Conservation (phyloP, 2,113 vertebrate species). For the Cettia cetti region DNA sequence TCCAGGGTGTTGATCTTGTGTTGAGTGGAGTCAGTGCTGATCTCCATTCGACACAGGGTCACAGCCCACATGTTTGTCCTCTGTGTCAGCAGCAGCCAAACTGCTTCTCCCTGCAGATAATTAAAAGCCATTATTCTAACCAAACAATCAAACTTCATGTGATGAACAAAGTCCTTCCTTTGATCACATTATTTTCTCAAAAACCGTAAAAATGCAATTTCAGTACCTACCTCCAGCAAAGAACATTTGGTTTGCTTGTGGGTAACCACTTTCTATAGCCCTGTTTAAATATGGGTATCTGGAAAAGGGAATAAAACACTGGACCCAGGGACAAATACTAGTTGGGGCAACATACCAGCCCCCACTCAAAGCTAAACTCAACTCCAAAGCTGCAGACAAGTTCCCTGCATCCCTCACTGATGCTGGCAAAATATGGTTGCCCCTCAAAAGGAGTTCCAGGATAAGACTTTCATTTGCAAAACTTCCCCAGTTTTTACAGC, state of each 20-base stretch:
- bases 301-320: neutral
- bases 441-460: neutral
- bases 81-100: conserved; percentile 39
- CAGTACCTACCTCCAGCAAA: neutral
- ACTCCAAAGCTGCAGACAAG: neutral
- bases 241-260: neutral
- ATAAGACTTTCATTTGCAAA: neutral
- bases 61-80: neutral
- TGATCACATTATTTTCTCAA: conserved; percentile 24
- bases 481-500: neutral
- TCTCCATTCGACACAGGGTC: neutral
- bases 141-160: conserved; percentile 25
- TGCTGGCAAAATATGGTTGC: neutral
- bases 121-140: conserved; percentile 31
- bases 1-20: neutral
- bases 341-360: neutral
- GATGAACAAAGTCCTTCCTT: conserved; percentile 40
- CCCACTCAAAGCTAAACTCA: neutral
- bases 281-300: neutral
- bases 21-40: conserved; percentile 26
- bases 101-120: conserved; percentile 25
- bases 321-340: neutral
- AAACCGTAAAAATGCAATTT: conserved; percentile 63
- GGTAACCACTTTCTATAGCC: neutral
- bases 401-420: neutral